These are phyloP conservation scores for Poecilia gillii DNA, from an alignment of 2,797 vertebrate species.

Conservation along the genomic window DNA sequence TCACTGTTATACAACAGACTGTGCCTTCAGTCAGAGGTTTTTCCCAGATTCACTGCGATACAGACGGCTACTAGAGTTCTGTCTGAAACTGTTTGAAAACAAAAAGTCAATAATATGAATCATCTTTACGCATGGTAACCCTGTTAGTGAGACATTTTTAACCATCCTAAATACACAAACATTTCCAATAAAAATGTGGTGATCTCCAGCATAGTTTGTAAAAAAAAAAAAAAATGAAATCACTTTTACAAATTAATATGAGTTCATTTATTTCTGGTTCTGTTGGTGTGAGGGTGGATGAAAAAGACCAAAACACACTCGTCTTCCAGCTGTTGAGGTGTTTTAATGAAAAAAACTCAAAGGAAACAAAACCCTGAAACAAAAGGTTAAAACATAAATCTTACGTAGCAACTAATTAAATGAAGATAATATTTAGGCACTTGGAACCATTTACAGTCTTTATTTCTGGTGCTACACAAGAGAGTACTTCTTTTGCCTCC, in stretches of 20 bases:
- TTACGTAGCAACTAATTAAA: constrained; percentile 62
- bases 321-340: constrained; percentile 36
- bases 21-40: no score
- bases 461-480: constrained; percentile 58
- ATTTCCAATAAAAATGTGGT: not conserved
- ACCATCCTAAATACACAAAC: not conserved
- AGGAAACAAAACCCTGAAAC: constrained; percentile 65
- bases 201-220: not conserved
- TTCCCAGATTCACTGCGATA: no score
- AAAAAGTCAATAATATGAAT: no score
- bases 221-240: not conserved
- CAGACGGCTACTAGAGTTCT: no score
- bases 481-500: constrained; percentile 74
- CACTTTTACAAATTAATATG: not conserved
- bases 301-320: constrained; percentile 50
- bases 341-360: constrained; percentile 72
- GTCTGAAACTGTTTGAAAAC: no score
- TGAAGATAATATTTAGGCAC: constrained; percentile 75
- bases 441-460: constrained; percentile 71
- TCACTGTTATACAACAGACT: no score
- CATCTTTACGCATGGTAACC: not conserved
- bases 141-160: not conserved
- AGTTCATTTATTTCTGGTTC: not conserved
- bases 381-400: constrained; percentile 58
- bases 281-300: not conserved